phyloP scores from a whole-genome alignment of 2,888 invertebrate genomes.

The Yponomeuta cagnagella region DNA sequence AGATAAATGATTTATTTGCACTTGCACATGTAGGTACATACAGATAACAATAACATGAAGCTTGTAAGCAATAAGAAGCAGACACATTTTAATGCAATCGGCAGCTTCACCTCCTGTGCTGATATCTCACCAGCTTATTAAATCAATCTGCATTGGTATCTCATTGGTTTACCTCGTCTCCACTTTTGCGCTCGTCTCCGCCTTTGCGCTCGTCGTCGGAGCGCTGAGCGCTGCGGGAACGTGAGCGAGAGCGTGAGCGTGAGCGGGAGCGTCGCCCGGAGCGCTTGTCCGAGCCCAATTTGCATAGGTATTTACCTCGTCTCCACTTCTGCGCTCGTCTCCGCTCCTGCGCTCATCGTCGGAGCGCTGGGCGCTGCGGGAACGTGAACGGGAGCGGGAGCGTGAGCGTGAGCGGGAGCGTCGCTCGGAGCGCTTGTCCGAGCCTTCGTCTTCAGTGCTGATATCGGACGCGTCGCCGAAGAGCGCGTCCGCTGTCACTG shows the following conservation, averaged over 20 bases:
- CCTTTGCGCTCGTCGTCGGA: slow-evolving; percentile 55
- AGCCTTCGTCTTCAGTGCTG: slow-evolving; percentile 87
- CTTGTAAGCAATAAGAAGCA: too few relatives aligned
- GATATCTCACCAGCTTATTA: too few relatives aligned
- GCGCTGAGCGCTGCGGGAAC: slow-evolving; percentile 41
- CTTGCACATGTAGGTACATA: too few relatives aligned
- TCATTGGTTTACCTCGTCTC: slow-evolving; percentile 47
- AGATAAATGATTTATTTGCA: too few relatives aligned
- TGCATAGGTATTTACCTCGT: slow-evolving; percentile 41
- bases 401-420: slow-evolving; percentile 40
- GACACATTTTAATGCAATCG: too few relatives aligned
- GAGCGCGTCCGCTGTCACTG: slow-evolving; percentile 86
- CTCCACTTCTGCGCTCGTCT: slow-evolving; percentile 67
- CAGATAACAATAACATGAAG: too few relatives aligned
- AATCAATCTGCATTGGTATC: neutral
- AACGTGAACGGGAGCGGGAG: slow-evolving; percentile 44
- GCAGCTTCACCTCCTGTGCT: too few relatives aligned
- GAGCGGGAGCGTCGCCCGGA: slow-evolving; percentile 40
- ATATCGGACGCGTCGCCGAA: slow-evolving; percentile 97
- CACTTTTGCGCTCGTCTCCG: slow-evolving; percentile 67
- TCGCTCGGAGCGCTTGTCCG: slow-evolving; percentile 36
- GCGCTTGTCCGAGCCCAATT: slow-evolving; percentile 22
- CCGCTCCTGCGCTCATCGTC: slow-evolving; percentile 60
- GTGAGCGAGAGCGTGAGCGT: slow-evolving; percentile 40
- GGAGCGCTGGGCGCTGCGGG: slow-evolving; percentile 42